A percentile compares a stretch with the other conserved stretches of the same genome.
phyloP scores from a whole-genome alignment of 1,140 invertebrate genomes.

The Euwallacea similis region DNA sequence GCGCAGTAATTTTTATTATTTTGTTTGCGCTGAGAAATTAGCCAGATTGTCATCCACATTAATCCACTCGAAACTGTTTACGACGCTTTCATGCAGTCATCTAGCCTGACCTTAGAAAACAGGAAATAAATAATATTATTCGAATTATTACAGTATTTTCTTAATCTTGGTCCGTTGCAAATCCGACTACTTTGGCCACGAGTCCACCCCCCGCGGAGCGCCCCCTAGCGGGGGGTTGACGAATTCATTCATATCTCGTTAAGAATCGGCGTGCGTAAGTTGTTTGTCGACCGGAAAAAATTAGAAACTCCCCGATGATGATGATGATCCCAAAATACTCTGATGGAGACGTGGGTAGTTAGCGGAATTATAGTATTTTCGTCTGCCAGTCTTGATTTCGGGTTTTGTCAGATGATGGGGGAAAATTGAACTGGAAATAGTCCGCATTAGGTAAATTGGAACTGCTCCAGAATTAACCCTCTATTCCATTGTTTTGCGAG shows the following conservation, averaged over 20 bases:
- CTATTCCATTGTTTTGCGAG: too few species aligned
- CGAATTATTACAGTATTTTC: not conserved
- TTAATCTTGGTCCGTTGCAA: not conserved
- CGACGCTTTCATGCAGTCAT: not conserved
- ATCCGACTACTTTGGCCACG: slow-evolving; percentile 4
- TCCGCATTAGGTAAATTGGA: not conserved
- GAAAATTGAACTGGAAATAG: not conserved
- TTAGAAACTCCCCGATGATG: not conserved
- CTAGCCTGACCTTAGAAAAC: slow-evolving; percentile 4
- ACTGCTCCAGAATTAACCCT: too few species aligned
- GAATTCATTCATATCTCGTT: slow-evolving; percentile 19
- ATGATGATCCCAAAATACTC: slow-evolving; percentile 3
- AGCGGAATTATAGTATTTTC: not conserved
- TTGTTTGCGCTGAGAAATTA: too few species aligned
- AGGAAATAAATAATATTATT: slow-evolving; percentile 1
- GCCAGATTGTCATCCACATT: too few species aligned
- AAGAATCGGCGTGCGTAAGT: slow-evolving; percentile 2
- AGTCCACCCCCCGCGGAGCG: not conserved
- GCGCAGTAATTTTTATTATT: too few species aligned
- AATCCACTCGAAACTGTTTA: too few species aligned
- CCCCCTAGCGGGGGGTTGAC: slow-evolving; percentile 6
- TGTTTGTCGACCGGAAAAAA: slow-evolving; percentile 18
- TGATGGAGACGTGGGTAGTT: not conserved
- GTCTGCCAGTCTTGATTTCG: slow-evolving; percentile 1
- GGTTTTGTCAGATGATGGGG: not conserved